Conservation (phyloP, 2,797 vertebrate species). For the Rhabdomys pumilio region DNA sequence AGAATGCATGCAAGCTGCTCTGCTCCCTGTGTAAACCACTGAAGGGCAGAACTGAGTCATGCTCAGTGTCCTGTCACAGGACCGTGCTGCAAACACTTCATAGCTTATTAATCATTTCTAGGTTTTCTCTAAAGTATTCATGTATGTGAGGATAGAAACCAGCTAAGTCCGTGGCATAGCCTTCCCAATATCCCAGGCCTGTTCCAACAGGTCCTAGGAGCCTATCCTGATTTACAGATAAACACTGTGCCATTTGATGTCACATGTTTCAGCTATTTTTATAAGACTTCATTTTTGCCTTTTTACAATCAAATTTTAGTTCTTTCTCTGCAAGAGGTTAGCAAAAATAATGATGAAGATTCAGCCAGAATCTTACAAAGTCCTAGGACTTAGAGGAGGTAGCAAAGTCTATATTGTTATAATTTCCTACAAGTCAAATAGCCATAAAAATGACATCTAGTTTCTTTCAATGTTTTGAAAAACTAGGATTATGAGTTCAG, state of each 20-base stretch:
- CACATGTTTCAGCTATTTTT: slow-evolving; percentile 36
- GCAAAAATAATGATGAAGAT: background rate
- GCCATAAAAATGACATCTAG: slow-evolving; percentile 47
- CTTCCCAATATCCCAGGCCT: background rate
- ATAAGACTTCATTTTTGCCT: slow-evolving; percentile 29
- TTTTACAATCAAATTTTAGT: slow-evolving; percentile 56
- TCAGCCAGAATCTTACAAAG: slow-evolving; percentile 28
- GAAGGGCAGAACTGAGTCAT: background rate
- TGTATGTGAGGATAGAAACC: background rate
- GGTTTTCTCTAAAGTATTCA: slow-evolving; percentile 30
- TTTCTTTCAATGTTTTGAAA: slow-evolving; percentile 38
- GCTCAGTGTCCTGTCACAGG: background rate
- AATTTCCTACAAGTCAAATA: slow-evolving; percentile 55
- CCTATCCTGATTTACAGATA: slow-evolving; percentile 46
- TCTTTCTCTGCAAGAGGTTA: slow-evolving; percentile 55
- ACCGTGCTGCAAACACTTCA: background rate
- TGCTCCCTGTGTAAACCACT: background rate
- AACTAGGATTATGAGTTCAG: slow-evolving; percentile 38
- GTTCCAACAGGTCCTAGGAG: background rate
- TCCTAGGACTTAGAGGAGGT: slow-evolving; percentile 37
- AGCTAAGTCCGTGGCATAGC: background rate
- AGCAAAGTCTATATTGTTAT: slow-evolving; percentile 43
- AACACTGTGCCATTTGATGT: slow-evolving; percentile 18
- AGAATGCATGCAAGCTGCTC: background rate
- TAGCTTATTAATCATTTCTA: slow-evolving; percentile 38